A percentile compares a stretch with the other conserved stretches of the same genome.
phyloP scores from a whole-genome alignment of 2,113 vertebrate species.

The Capreolus pygargus region DNA sequence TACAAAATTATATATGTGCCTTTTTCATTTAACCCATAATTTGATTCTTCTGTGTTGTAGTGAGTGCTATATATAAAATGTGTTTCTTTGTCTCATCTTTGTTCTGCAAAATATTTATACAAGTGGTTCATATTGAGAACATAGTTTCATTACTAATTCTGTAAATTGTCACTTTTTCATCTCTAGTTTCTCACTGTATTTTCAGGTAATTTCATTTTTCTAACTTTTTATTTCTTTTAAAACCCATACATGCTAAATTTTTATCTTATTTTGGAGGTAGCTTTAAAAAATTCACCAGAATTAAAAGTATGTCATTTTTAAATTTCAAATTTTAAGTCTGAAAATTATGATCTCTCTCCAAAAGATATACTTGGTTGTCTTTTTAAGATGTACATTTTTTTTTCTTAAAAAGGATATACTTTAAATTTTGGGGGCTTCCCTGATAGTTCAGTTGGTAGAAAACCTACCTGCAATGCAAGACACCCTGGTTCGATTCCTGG shows the following conservation, averaged over 20 bases:
- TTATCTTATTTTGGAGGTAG: background rate
- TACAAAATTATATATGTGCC: background rate
- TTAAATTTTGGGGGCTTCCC: background rate
- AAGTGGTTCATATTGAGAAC: background rate
- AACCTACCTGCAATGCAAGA: background rate
- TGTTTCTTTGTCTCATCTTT: background rate
- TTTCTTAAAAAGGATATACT: background rate
- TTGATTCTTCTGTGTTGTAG: background rate
- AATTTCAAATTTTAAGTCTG: background rate
- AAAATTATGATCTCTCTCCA: background rate
- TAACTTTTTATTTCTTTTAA: background rate
- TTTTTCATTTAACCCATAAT: background rate
- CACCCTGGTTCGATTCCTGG: background rate
- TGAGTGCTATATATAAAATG: background rate
- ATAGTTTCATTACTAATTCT: background rate
- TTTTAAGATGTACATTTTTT: background rate
- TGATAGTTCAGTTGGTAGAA: background rate
- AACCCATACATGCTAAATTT: background rate
- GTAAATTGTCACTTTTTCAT: background rate
- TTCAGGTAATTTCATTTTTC: background rate
- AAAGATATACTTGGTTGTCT: background rate
- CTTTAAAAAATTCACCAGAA: background rate
- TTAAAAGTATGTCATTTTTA: background rate
- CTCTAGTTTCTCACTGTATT: background rate
- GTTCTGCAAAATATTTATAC: background rate